Evolutionary conservation across 2,113 vertebrate genomes (phyloP).

Genomic region (Anguilla rostrata): DNA sequence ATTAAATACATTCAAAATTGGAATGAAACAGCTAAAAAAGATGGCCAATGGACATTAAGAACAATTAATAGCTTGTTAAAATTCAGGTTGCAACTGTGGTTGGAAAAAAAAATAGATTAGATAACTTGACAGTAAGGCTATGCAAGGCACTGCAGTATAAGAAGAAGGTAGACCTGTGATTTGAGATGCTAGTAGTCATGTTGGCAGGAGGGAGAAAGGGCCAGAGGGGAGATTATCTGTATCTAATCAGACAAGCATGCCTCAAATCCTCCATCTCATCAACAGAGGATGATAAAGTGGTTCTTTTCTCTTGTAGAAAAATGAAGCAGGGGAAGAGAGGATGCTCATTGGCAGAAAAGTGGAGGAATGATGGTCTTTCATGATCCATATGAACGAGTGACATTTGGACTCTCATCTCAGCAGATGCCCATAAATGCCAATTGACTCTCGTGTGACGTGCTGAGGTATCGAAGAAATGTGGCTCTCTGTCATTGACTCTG

Average conservation of each 20-base stretch:
- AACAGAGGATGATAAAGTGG: background rate
- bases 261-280: background rate
- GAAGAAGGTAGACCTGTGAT: background rate
- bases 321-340: background rate
- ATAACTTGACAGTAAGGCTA: no score
- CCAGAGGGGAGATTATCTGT: background rate
- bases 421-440: background rate
- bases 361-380: background rate
- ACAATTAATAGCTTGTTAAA: no score
- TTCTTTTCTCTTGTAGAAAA: background rate
- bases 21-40: background rate
- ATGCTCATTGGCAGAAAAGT: background rate
- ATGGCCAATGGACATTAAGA: background rate
- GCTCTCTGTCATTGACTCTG: background rate
- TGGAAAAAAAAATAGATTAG: no score
- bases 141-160: background rate
- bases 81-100: no score
- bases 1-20: background rate
- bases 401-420: background rate
- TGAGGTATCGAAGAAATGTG: background rate
- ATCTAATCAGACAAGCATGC: background rate
- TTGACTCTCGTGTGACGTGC: background rate
- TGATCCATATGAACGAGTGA: background rate
- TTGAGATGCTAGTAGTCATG: background rate
- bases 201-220: background rate